Percentiles rank a stretch among this genome's conserved stretches.
Conservation (phyloP, 2,797 vertebrate species). For the Fundulus diaphanus region DNA sequence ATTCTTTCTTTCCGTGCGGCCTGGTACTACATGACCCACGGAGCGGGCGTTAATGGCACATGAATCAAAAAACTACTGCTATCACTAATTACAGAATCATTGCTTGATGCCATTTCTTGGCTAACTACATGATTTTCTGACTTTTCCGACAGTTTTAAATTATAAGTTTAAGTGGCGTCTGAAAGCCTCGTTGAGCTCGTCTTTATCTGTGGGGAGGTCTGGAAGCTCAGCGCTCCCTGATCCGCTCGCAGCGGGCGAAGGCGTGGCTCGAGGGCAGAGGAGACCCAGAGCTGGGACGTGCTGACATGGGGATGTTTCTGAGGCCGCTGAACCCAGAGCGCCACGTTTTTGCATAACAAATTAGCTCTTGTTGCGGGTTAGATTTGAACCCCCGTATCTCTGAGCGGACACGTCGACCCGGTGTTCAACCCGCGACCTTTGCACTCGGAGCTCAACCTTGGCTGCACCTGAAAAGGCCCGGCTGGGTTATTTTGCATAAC, state of each 20-base stretch:
- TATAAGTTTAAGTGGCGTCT: no score
- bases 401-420: background rate
- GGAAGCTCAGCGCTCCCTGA: conserved; percentile 3
- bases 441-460: conserved; percentile 4
- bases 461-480: background rate
- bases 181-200: no score
- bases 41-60: conserved; percentile 30
- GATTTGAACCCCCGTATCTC: conserved; percentile 16
- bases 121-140: conserved; percentile 1
- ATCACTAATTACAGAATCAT: conserved; percentile 9
- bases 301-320: conserved; percentile 46
- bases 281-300: conserved; percentile 14
- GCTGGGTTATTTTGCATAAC: background rate
- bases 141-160: no score
- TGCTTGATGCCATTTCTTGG: background rate
- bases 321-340: conserved; percentile 38
- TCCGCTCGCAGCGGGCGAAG: background rate
- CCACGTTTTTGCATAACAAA: conserved; percentile 50
- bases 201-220: background rate
- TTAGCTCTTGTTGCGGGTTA: conserved; percentile 12
- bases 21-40: no score
- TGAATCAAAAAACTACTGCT: conserved; percentile 16
- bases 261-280: no score
- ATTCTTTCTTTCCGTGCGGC: no score
- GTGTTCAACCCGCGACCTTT: conserved; percentile 11